Evolutionary conservation across 2,797 vertebrate species (phyloP), one percentile per base, ranked within the genome.

Genomic region (Ctenochaetus hawaiiensis): DNA sequence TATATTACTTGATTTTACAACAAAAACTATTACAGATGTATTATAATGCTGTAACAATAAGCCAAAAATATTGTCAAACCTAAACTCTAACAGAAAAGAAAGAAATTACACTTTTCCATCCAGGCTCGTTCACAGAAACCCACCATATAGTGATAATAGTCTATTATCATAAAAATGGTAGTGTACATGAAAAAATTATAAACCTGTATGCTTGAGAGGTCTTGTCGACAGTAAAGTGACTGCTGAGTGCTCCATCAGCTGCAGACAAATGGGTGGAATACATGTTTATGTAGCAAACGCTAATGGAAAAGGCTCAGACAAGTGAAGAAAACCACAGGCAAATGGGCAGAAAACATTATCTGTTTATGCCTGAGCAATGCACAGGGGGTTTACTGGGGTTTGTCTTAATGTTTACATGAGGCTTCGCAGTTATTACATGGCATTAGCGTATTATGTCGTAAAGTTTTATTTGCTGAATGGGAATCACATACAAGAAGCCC

Each of bases 111-210:
- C 10, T 64, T 52, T 52, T 72, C 67, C 80, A 78, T 53, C 22
- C 62, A 54, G 58, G 13, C 41, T 61, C n/a, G 65, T 63, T 66
- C 45, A 65, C 12, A 54, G 56, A 83, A 80, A 69, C 17, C 58
- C 43, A 84, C 73, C 56, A 80, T 61, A 44, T 43, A 59, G 23
- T 54, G 76, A 65, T 78, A 79, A 68, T 47, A 37, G n/a, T 45
- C 58, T 72, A 77, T 81, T 83, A 82, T 73, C 73, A 75, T 82
- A 67, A 89, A 87, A 84, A 74, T 69, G 39, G 48, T 64, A 58
- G 49, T 58, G 65, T 45, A 58, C 72, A 88, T 80, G 51, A 81
- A 79, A 71, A 76, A 76, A 78, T 60, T 49, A 80, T 77, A 82
- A 75, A 34, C 64, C 54, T 69, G 49, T 80, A 81, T 67, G 39